Conservation (phyloP, 2,797 vertebrate genomes). For the Myripristis jacobus region DNA sequence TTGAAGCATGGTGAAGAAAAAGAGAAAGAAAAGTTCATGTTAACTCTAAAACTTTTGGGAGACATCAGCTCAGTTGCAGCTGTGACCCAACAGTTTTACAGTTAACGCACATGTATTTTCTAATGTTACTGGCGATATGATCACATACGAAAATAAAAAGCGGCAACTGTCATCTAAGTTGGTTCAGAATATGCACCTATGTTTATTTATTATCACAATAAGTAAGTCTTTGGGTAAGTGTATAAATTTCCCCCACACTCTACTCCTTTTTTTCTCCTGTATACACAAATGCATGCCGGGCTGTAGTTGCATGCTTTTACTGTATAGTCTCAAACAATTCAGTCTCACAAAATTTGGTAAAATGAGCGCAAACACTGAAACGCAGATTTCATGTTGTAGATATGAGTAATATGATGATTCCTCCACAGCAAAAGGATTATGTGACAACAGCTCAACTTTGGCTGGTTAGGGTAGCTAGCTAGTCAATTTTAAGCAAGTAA, state of each 20-base stretch:
- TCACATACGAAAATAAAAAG: conserved; percentile 86
- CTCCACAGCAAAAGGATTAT: conserved; percentile 1
- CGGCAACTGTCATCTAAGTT: conserved; percentile 99
- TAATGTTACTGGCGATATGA: conserved; percentile 99
- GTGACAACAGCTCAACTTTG: background rate
- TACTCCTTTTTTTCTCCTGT: conserved; percentile 59
- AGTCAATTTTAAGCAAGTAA: too few species aligned
- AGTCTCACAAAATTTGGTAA: conserved; percentile 45
- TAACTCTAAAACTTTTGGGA: conserved; percentile 82
- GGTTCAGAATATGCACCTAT: conserved; percentile 99
- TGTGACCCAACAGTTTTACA: conserved; percentile 74
- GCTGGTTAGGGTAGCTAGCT: too few species aligned
- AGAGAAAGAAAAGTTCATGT: conserved; percentile 69
- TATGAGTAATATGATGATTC: background rate
- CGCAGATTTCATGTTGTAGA: conserved; percentile 9
- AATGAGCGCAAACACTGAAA: conserved; percentile 39
- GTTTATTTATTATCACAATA: conserved; percentile 86
- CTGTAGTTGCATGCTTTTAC: conserved; percentile 62
- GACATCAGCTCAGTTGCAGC: conserved; percentile 31
- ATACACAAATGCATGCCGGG: conserved; percentile 59
- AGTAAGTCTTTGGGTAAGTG: conserved; percentile 94
- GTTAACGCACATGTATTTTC: conserved; percentile 77
- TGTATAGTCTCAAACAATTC: conserved; percentile 17
- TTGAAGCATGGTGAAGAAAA: conserved; percentile 89
- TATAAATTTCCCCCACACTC: conserved; percentile 83